Evolutionary conservation across 2,797 vertebrate species (phyloP).

Genomic region (Cynodonichthys magdalenae): DNA sequence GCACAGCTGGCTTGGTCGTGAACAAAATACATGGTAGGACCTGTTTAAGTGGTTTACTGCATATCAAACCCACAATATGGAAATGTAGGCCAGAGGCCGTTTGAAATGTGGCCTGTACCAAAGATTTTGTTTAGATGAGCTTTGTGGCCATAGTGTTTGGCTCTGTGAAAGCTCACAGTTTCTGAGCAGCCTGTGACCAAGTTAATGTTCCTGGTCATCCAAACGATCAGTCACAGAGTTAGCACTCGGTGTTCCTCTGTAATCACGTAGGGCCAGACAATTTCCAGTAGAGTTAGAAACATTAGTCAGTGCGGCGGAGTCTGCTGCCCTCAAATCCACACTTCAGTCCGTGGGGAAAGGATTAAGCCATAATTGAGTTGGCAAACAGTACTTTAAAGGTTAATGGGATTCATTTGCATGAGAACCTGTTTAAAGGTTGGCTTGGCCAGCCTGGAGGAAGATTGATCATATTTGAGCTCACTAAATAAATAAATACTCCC

Average conservation of each 20-base stretch:
- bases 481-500: slow-evolving; percentile 3
- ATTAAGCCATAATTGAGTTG: slow-evolving; percentile 72
- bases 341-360: slow-evolving; percentile 43
- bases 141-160: neutral
- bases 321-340: slow-evolving; percentile 35
- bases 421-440: slow-evolving; percentile 20
- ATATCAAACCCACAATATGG: slow-evolving; percentile 5
- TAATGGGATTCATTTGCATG: slow-evolving; percentile 65
- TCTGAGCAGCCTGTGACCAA: neutral
- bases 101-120: slow-evolving; percentile 13
- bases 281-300: slow-evolving; percentile 35
- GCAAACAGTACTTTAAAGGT: slow-evolving; percentile 59
- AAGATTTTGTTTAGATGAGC: neutral
- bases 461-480: slow-evolving; percentile 13
- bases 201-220: neutral
- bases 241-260: slow-evolving; percentile 18
- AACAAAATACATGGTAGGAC: slow-evolving; percentile 5
- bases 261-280: slow-evolving; percentile 28
- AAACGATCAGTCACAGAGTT: slow-evolving; percentile 22
- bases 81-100: slow-evolving; percentile 6
- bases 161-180: slow-evolving; percentile 33
- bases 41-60: slow-evolving; percentile 8
- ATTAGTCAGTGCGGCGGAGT: slow-evolving; percentile 28
- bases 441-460: neutral
- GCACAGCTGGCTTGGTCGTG: neutral